These are phyloP conservation scores for Nasonia giraulti DNA, from an alignment of 1,140 invertebrate species.

Conservation along the genomic window DNA sequence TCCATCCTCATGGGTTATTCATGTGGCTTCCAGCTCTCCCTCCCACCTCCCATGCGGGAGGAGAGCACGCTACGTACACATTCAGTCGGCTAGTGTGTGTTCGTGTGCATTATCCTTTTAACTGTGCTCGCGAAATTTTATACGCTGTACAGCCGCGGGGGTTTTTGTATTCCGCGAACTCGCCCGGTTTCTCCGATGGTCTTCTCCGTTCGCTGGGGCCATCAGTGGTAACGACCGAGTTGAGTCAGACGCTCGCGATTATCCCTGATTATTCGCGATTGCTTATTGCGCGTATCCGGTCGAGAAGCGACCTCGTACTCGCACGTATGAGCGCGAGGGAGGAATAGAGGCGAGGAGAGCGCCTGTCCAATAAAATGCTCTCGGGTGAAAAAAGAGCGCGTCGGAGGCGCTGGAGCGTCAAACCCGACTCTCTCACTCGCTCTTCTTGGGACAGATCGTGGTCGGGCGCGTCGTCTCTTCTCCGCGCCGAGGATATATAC, in stretches of 20 bases:
- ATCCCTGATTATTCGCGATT: too few species aligned
- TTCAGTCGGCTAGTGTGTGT: neutral
- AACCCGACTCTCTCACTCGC: neutral
- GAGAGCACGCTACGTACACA: neutral
- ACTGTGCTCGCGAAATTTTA: neutral
- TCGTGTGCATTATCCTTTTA: neutral
- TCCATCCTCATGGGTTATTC: slow-evolving; percentile 70
- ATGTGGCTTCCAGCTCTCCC: slow-evolving; percentile 54
- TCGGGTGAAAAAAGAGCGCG: neutral
- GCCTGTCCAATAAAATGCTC: slow-evolving; percentile 11
- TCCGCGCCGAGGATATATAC: slow-evolving; percentile 11
- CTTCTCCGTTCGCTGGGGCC: too few species aligned
- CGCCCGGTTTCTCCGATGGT: too few species aligned
- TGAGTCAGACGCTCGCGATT: too few species aligned
- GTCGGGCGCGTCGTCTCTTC: neutral
- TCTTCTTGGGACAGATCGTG: neutral
- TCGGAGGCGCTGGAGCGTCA: neutral
- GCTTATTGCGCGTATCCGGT: too few species aligned
- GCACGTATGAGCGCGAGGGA: too few species aligned
- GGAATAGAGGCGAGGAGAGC: neutral
- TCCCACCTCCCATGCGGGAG: slow-evolving; percentile 28
- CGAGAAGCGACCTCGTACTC: too few species aligned
- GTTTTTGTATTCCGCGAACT: neutral
- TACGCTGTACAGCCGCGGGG: neutral
- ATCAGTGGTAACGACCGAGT: neutral